phyloP scores from a whole-genome alignment of 2,113 vertebrate species.

The Verasper variegatus region DNA sequence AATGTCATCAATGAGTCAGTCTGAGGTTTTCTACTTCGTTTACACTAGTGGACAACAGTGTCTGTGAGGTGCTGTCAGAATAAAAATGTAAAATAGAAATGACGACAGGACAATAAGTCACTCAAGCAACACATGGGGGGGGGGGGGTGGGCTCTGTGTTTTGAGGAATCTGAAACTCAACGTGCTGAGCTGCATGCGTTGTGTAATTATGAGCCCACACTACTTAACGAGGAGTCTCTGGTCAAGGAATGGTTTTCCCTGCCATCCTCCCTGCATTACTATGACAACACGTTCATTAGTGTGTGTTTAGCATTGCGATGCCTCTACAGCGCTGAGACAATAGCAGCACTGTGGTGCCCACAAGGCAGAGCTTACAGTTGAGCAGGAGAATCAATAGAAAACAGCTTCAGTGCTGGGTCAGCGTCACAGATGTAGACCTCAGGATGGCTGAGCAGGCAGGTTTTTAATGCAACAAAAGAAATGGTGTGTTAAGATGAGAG shows the following conservation, averaged over 20 bases:
- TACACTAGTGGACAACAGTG: constrained; percentile 26
- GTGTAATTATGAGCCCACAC: constrained; percentile 63
- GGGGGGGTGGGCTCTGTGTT: no score
- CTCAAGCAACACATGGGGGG: neutral
- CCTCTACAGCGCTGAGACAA: constrained; percentile 74
- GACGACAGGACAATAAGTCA: constrained; percentile 12
- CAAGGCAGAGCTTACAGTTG: constrained; percentile 61
- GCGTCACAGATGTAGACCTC: constrained; percentile 34
- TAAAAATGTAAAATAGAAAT: neutral
- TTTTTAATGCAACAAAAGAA: constrained; percentile 15
- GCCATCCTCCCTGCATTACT: constrained; percentile 80
- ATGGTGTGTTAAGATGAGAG: constrained; percentile 18
- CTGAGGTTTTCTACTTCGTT: constrained; percentile 40
- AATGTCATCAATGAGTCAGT: constrained; percentile 32
- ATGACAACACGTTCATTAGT: constrained; percentile 84
- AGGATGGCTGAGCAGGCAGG: constrained; percentile 41
- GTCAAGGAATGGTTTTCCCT: constrained; percentile 74
- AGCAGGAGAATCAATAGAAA: constrained; percentile 62
- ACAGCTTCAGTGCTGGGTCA: constrained; percentile 51
- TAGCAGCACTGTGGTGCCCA: constrained; percentile 64
- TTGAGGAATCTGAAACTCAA: constrained; percentile 6
- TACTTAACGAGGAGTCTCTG: constrained; percentile 62
- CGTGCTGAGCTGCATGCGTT: constrained; percentile 40
- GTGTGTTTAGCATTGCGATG: constrained; percentile 66
- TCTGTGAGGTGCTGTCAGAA: constrained; percentile 21